A percentile compares a stretch with the other conserved stretches of the same genome.
These are phyloP conservation scores for Plemyria rubiginata DNA, from an alignment of 2,888 invertebrate genomes.

Conservation along the genomic window DNA sequence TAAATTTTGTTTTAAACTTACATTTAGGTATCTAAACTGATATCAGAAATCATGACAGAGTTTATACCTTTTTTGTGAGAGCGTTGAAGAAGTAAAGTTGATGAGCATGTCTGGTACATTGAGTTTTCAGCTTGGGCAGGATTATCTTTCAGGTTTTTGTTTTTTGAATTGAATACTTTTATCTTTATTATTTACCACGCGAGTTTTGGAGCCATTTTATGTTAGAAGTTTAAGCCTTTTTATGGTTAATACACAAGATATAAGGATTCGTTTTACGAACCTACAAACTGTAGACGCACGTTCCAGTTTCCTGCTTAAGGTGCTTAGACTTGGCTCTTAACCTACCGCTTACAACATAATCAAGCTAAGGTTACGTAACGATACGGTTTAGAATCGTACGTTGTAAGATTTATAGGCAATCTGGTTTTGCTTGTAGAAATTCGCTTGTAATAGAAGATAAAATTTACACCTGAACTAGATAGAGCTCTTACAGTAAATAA, in stretches of 20 bases:
- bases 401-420: slow-evolving; percentile 36
- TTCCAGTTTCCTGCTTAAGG: slow-evolving; percentile 38
- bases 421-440: slow-evolving; percentile 25
- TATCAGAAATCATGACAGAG: neutral
- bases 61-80: neutral
- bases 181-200: slow-evolving; percentile 29
- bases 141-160: slow-evolving; percentile 14
- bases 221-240: slow-evolving; percentile 41
- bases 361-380: slow-evolving; percentile 32
- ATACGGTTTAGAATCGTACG: slow-evolving; percentile 30
- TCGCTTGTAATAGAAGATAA: slow-evolving; percentile 21
- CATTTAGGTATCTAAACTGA: neutral
- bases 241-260: slow-evolving; percentile 40
- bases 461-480: slow-evolving; percentile 17
- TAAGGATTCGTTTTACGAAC: slow-evolving; percentile 43
- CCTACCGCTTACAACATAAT: slow-evolving; percentile 37
- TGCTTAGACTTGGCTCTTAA: slow-evolving; percentile 36
- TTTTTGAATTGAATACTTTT: slow-evolving; percentile 34
- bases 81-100: neutral
- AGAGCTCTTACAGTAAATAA: slow-evolving; percentile 13
- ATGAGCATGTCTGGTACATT: slow-evolving; percentile 3
- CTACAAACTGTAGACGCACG: slow-evolving; percentile 38
- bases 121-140: slow-evolving; percentile 14
- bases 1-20: neutral
- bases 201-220: slow-evolving; percentile 39